phyloP scores from a whole-genome alignment of 1,140 invertebrate genomes.

The Amphibalanus amphitrite region DNA sequence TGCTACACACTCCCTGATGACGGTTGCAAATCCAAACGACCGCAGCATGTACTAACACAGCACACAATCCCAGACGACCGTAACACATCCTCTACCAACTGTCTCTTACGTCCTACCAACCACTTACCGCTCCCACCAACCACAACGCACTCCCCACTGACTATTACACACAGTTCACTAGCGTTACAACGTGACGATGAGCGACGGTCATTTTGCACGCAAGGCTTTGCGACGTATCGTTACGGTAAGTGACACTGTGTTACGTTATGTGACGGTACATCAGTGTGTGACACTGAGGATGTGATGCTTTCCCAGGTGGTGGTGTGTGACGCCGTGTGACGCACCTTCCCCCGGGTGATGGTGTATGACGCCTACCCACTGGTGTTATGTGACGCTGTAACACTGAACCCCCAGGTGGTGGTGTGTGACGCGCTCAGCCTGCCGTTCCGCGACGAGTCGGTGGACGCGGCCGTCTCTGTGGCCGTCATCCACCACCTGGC shows the following conservation, averaged over 20 bases:
- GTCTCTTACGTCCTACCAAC: no score
- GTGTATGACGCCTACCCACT: neutral
- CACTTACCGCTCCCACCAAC: no score
- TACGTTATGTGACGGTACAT: neutral
- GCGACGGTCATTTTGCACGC: no score
- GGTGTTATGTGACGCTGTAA: neutral
- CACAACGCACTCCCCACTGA: no score
- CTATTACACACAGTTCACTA: no score
- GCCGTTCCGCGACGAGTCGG: conserved; percentile 77
- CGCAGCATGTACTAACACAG: no score
- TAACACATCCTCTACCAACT: no score
- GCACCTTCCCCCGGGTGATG: conserved; percentile 14
- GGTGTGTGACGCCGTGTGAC: neutral
- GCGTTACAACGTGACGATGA: no score
- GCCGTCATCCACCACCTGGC: conserved; percentile 86
- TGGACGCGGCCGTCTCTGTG: conserved; percentile 85
- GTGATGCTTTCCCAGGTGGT: neutral
- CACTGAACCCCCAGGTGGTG: conserved; percentile 42
- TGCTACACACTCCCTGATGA: no score
- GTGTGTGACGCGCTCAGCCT: conserved; percentile 73
- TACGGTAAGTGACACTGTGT: neutral
- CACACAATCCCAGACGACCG: no score
- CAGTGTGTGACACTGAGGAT: neutral
- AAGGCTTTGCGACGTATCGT: neutral
- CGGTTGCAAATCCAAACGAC: no score